phyloP scores from a whole-genome alignment of 2,113 vertebrate species.

The Tinamus guttatus region DNA sequence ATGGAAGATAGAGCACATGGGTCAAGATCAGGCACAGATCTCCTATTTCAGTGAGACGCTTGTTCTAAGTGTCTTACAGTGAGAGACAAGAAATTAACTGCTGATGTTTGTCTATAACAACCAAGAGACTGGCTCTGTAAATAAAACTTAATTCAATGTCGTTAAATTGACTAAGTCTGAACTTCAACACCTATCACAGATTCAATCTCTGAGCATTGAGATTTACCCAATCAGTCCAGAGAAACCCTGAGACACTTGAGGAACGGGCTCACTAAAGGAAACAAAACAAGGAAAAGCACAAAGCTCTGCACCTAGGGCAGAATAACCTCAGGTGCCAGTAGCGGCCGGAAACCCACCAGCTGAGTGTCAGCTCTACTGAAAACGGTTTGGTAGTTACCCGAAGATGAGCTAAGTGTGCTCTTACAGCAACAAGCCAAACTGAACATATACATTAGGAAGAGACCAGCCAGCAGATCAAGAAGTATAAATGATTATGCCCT shows the following conservation, averaged over 20 bases:
- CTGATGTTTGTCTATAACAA: not conserved
- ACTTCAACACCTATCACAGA: not conserved
- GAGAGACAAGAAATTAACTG: slow-evolving; percentile 1
- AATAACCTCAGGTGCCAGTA: not conserved
- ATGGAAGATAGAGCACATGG: not conserved
- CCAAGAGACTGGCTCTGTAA: not conserved
- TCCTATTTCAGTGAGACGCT: not conserved
- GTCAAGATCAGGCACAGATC: not conserved
- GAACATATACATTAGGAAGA: accelerated
- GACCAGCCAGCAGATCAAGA: not conserved
- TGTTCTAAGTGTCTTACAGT: not conserved
- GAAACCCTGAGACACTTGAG: not conserved
- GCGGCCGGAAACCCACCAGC: not conserved
- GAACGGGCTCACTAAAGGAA: not conserved
- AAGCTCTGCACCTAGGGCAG: not conserved
- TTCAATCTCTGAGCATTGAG: not conserved
- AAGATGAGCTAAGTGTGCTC: not conserved
- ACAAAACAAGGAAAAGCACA: not conserved
- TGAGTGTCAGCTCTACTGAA: not conserved
- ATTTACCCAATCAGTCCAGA: not conserved
- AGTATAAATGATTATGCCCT: not conserved
- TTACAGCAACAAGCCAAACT: not conserved
- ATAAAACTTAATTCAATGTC: not conserved
- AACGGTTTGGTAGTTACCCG: accelerated
- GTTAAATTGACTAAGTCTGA: not conserved